These are phyloP conservation scores for Anastrepha obliqua DNA, from an alignment of 1,140 invertebrate genomes.

Conservation along the genomic window DNA sequence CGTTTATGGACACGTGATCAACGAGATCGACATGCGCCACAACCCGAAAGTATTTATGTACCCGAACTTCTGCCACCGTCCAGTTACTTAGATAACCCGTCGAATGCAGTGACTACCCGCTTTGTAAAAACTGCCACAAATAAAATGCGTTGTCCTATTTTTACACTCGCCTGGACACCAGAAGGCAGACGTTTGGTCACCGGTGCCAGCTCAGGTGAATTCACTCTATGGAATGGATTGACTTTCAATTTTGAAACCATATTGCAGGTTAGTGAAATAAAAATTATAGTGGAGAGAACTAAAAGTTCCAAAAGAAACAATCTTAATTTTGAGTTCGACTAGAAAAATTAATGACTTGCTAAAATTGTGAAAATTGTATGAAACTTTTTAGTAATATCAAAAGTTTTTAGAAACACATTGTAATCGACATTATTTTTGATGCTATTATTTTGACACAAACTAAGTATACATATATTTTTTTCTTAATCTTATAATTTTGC, in stretches of 20 bases:
- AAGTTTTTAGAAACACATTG: no score
- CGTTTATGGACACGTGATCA: slow-evolving; percentile 95
- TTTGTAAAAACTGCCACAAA: slow-evolving; percentile 99
- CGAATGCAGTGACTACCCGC: slow-evolving; percentile 96
- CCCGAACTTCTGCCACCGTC: slow-evolving; percentile 91
- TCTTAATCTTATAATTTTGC: background rate
- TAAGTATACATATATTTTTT: background rate
- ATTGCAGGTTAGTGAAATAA: slow-evolving; percentile 85
- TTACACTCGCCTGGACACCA: slow-evolving; percentile 99
- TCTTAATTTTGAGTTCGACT: no score
- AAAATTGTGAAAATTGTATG: no score
- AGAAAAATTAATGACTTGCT: no score
- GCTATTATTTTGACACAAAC: no score
- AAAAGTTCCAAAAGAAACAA: no score
- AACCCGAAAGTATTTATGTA: slow-evolving; percentile 94
- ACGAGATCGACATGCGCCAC: slow-evolving; percentile 88
- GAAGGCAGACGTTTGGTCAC: slow-evolving; percentile 98
- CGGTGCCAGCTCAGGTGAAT: slow-evolving; percentile 98
- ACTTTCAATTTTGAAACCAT: slow-evolving; percentile 99
- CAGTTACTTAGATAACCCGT: slow-evolving; percentile 93
- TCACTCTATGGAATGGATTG: slow-evolving; percentile 99
- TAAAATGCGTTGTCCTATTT: slow-evolving; percentile 99
- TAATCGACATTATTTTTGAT: no score
- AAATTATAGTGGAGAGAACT: no score
- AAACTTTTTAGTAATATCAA: no score